These are phyloP conservation scores for Capitella teleta DNA, from an alignment of 1,140 invertebrate species.

Conservation along the genomic window DNA sequence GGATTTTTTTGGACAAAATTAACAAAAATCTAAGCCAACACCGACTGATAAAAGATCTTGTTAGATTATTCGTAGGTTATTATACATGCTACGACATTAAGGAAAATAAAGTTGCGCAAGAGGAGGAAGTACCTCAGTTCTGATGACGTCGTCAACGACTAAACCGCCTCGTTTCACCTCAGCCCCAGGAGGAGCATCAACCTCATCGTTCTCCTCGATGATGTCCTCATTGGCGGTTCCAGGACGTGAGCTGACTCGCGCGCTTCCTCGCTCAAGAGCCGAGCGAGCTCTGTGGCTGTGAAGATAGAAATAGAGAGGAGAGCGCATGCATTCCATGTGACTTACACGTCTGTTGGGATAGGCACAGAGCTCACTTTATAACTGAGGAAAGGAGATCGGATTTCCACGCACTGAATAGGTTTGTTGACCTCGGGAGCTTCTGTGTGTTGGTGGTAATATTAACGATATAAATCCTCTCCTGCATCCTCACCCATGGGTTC, in stretches of 20 bases:
- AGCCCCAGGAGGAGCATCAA: constrained; percentile 22
- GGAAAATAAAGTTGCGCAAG: too few species aligned
- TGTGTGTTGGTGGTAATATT: background rate
- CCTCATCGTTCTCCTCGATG: constrained; percentile 39
- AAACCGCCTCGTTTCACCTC: too few species aligned
- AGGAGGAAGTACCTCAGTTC: too few species aligned
- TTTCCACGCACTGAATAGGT: constrained; percentile 36
- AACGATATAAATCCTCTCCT: background rate
- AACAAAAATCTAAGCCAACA: too few species aligned
- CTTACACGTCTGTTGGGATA: constrained; percentile 38
- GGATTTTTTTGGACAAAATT: too few species aligned
- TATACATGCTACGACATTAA: too few species aligned
- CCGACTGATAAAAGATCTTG: too few species aligned
- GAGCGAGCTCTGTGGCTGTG: constrained; percentile 29
- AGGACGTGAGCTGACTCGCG: constrained; percentile 20
- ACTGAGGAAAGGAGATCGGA: constrained; percentile 37
- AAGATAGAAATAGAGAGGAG: constrained; percentile 2
- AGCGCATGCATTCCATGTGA: background rate
- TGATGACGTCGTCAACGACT: too few species aligned
- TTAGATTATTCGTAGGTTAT: too few species aligned
- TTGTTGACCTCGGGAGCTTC: constrained; percentile 17
- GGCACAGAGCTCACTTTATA: constrained; percentile 37
- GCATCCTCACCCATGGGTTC: constrained; percentile 30
- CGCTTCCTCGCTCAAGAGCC: constrained; percentile 25
- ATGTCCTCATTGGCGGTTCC: constrained; percentile 16